Percentiles rank a stretch among this genome's conserved stretches.
Evolutionary conservation across 2,797 vertebrate species (phyloP).

Genomic region (Macrochelys suwanniensis): DNA sequence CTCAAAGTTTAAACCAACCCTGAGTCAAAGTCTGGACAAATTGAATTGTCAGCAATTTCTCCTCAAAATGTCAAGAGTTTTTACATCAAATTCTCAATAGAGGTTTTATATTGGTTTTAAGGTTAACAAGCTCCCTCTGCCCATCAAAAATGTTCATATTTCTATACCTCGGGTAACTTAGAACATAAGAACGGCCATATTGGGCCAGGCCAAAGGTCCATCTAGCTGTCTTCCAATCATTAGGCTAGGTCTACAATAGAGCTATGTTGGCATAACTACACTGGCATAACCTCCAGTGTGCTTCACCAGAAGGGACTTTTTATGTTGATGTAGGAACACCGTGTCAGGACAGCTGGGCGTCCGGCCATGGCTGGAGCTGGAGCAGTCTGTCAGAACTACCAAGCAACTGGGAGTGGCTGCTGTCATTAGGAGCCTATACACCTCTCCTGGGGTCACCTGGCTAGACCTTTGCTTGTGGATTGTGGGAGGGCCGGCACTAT

Average conservation of each 20-base stretch:
- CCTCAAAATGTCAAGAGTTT: not conserved
- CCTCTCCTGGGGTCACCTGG: not conserved
- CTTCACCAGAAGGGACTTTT: too few relatives aligned
- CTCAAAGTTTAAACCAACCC: accelerated
- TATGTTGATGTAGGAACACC: too few relatives aligned
- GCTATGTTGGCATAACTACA: too few relatives aligned
- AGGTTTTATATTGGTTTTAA: not conserved
- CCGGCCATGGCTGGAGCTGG: too few relatives aligned
- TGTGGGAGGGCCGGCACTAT: too few relatives aligned
- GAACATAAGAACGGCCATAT: not conserved
- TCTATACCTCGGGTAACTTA: not conserved
- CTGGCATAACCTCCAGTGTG: too few relatives aligned
- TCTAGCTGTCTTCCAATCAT: not conserved
- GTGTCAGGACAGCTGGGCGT: too few relatives aligned
- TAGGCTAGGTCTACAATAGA: too few relatives aligned
- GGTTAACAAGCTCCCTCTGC: accelerated
- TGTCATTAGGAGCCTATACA: not conserved
- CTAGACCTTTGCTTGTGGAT: not conserved
- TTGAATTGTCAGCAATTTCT: too few relatives aligned
- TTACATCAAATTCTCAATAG: not conserved
- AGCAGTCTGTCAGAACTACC: too few relatives aligned
- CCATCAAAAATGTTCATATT: not conserved
- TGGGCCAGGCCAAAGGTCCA: too few relatives aligned
- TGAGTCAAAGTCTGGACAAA: not conserved
- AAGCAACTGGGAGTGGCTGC: not conserved